Evolutionary conservation across 2,888 invertebrate genomes (phyloP), one percentile per base, ranked within the genome.

Genomic region (Cordilura impudica): DNA sequence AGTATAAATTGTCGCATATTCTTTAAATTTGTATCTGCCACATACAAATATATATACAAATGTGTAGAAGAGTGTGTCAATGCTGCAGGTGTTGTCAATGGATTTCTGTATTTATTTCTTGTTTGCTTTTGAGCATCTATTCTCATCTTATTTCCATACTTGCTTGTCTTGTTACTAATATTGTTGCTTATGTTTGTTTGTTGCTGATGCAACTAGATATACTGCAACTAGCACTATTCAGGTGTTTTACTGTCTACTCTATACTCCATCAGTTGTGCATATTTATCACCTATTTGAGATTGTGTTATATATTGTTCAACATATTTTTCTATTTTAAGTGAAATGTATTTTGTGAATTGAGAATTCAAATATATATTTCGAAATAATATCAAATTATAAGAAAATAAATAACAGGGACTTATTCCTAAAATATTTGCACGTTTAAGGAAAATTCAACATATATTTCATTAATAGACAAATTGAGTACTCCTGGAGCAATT

Each of bases 61-160:
- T 29, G 2, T 19, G 2, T 19, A 26, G 43, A 35, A 54, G 54
- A 74, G 53, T 74, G 49, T 78, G 74, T 74, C 74, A 78, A 66
- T 74, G 74, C 70, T 71, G 78, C 78, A 78, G 78, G 74, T 78
- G 78, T 66, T 74, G 65, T 70, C 78, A 53, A 70, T 74, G 49
- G 54, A 47, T 70, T 74, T 74, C 60, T 61, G 31, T 29, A 49
- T 35, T 54, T 49, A 31, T 53, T 60, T 26, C 53, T 61, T 39
- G n/a, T 23, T 18, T 26, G 2, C 19, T 45, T 12, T 60, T 43
- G n/a, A n/a, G 16, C 29, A 12, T 39, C 3, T 19, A 39, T 26
- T 53, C 61, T 67, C 14, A 56, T 53, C 56, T 73, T 71, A 63
- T 75, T 71, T 10, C n/a, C 66, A 75, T 79, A 71, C 47, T 49